phyloP scores from a whole-genome alignment of 2,797 vertebrate species.

The Spinus pinus region DNA sequence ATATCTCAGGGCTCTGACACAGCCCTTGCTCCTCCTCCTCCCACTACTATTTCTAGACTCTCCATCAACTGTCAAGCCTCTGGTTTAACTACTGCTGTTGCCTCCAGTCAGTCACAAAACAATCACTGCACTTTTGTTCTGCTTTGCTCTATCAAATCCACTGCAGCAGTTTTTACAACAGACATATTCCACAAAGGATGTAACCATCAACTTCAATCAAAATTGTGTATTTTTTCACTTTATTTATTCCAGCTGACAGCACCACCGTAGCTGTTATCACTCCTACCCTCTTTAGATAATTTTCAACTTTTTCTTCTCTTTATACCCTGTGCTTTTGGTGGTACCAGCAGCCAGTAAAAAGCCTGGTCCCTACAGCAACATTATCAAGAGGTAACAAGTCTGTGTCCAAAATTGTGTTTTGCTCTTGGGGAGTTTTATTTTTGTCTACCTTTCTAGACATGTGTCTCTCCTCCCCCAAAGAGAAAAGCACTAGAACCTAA shows the following conservation, averaged over 20 bases:
- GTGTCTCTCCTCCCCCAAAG: neutral
- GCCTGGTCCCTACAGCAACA: neutral
- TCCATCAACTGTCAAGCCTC: neutral
- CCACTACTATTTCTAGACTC: neutral
- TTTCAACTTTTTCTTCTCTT: neutral
- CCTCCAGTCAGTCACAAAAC: neutral
- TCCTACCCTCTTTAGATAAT: neutral
- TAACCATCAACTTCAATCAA: neutral
- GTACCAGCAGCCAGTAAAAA: neutral
- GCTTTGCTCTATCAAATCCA: neutral
- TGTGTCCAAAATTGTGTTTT: rapidly evolving
- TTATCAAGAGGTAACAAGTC: neutral
- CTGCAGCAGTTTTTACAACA: neutral
- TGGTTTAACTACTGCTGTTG: neutral
- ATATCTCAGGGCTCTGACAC: neutral
- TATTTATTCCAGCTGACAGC: neutral
- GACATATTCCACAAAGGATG: neutral
- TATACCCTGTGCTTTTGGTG: neutral
- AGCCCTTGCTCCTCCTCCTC: neutral
- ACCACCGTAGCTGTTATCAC: neutral
- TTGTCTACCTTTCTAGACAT: neutral
- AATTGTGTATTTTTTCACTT: neutral
- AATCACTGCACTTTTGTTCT: neutral
- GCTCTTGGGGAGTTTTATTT: neutral
- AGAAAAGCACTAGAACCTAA: neutral